Conservation (phyloP, 2,113 vertebrate species). For the Eulemur rufifrons region DNA sequence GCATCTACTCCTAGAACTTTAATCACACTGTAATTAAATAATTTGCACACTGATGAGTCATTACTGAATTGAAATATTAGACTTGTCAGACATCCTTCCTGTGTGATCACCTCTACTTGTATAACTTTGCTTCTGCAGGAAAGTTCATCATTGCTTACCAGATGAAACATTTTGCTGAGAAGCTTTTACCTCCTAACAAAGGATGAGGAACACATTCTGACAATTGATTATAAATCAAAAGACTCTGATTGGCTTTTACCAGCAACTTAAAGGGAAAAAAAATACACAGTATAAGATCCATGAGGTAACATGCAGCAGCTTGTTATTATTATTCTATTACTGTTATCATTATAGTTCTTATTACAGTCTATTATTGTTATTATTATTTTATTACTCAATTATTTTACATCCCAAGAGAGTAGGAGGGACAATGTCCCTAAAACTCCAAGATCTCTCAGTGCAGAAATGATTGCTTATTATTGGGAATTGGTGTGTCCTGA, state of each 20-base stretch:
- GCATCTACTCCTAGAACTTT: neutral
- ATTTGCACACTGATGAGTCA: neutral
- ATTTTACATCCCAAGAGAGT: neutral
- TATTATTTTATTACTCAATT: neutral
- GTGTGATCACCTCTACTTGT: neutral
- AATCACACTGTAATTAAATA: conserved; percentile 15
- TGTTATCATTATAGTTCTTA: neutral
- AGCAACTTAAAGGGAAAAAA: conserved; percentile 59
- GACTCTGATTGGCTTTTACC: conserved; percentile 46
- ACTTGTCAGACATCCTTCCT: neutral
- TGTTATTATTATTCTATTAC: neutral
- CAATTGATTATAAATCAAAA: conserved; percentile 46
- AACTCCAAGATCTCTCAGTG: conserved; percentile 21
- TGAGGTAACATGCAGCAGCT: neutral
- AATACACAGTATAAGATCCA: neutral
- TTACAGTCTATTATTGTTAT: neutral
- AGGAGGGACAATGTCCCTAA: neutral
- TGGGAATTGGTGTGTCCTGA: neutral
- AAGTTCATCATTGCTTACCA: conserved; percentile 44
- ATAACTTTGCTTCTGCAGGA: conserved; percentile 4
- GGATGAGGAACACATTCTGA: conserved; percentile 39
- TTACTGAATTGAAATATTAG: neutral
- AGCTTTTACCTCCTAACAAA: conserved; percentile 40
- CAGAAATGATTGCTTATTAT: neutral
- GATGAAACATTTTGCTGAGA: conserved; percentile 48